A percentile compares a stretch with the other conserved stretches of the same genome.
These are phyloP conservation scores for Sebastes wilsoni DNA, from an alignment of 2,797 vertebrate species.

Conservation along the genomic window DNA sequence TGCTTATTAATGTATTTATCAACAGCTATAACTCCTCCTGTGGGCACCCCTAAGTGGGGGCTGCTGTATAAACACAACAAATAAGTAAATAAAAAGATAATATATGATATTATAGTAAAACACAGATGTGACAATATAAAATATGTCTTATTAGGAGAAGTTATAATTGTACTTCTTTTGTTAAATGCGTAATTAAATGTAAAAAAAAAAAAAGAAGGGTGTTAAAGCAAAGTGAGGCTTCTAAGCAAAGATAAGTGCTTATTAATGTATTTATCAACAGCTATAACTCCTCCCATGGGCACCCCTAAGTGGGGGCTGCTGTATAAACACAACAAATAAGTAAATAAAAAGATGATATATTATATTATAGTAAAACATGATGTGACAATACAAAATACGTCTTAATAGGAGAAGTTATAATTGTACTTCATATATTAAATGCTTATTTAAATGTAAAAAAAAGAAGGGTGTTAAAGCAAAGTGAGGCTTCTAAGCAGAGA, in stretches of 20 bases:
- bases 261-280: neutral
- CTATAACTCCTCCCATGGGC: neutral
- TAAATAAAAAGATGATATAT: neutral
- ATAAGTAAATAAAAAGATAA: neutral
- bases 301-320: neutral
- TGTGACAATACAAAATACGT: neutral
- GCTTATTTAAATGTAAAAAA: too few species aligned
- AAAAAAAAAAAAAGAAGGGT: too few species aligned
- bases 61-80: neutral
- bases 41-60: neutral
- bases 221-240: neutral
- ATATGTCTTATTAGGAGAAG: too few species aligned
- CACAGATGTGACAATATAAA: neutral
- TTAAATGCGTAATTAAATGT: too few species aligned
- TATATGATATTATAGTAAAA: neutral
- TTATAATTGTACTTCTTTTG: too few species aligned
- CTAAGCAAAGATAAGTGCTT: neutral
- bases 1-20: neutral
- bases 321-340: neutral
- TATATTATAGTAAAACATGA: neutral
- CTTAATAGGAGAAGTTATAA: too few species aligned
- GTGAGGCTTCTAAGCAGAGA: neutral
- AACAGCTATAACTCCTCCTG: neutral
- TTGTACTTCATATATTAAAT: too few species aligned
- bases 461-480: too few species aligned